Base-by-base conservation (phyloP, 23 tunicate genomes). In the Clavelina lepadiformis region DNA sequence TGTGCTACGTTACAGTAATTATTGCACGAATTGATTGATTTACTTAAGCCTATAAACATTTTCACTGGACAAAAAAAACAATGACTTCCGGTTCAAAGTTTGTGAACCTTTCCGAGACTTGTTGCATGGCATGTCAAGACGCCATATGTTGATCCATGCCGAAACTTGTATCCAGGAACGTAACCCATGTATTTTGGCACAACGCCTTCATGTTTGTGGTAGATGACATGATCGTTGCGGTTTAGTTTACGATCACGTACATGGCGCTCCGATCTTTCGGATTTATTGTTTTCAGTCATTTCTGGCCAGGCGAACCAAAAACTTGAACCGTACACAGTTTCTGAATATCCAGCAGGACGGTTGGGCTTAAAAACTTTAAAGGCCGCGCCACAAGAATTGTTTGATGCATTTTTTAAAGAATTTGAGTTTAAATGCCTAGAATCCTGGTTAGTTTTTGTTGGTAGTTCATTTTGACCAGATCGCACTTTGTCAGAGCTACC, bases 131-230 rank as follows among this genome's bases (percentile, higher is more conserved):
- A 83, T 0, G 96, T 88, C 26, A 88, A 53, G 20, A 80, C 96
- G 1, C 96, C 98, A 53, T 70, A 78, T 2, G 91, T 77, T 13
- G 92, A 72, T 26, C 98, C 98, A 59, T 82, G 86, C 19, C 98
- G 65, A 58, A 82, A 78, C 44, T 91, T 91, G 53, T 77, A 76
- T 31, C 92, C 79, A 22, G 91, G 91, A 23, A 82, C 86, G 69
- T 91, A 88, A 3, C 97, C 97, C 78, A 76, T 66, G 66, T 89
- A 89, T 63, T 89, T 89, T 6, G 97, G 97, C 13, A 89, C 71
- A 27, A 89, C 64, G 3, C 97, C 84, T 65, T 77, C 97, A 49
- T 89, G 82, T 66, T 81, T 89, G 58, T 77, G 97, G 74, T 89
- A 89, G 28, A 89, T 63, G 37, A 89, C 89, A 33, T 89, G 61